Conservation (phyloP, 1,140 invertebrate species). For the Capitella teleta region DNA sequence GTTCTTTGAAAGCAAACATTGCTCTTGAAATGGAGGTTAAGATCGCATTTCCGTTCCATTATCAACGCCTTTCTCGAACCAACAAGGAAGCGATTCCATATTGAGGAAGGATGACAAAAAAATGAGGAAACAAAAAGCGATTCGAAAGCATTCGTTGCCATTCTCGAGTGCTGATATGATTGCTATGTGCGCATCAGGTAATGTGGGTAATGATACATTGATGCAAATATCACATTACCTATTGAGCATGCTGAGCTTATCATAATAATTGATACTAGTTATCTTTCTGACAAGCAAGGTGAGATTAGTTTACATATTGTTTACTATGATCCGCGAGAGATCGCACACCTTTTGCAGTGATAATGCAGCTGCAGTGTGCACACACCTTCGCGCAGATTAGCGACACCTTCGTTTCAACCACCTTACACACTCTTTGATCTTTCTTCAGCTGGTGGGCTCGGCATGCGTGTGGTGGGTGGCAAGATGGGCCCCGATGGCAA, state of each 20-base stretch:
- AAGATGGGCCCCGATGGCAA: conserved; percentile 69
- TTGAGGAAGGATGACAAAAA: too few species aligned
- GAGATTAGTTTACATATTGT: neutral
- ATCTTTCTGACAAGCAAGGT: neutral
- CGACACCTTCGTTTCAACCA: too few species aligned
- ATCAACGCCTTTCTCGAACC: too few species aligned
- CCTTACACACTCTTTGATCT: conserved; percentile 16
- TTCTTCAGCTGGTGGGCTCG: conserved; percentile 69
- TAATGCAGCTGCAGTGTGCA: neutral
- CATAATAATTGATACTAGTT: too few species aligned
- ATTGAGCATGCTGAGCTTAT: too few species aligned
- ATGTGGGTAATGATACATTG: too few species aligned
- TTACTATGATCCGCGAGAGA: neutral
- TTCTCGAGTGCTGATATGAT: too few species aligned
- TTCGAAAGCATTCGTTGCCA: too few species aligned
- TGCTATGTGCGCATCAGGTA: too few species aligned
- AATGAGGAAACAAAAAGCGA: too few species aligned
- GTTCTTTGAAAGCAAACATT: neutral
- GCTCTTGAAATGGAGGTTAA: neutral
- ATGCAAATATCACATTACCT: too few species aligned
- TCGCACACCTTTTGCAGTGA: neutral
- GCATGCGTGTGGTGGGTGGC: conserved; percentile 83
- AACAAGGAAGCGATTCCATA: too few species aligned
- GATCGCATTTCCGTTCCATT: neutral
- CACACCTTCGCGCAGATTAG: neutral